Evolutionary conservation across 2,888 invertebrate species (phyloP).

Genomic region (Mesorhabditis belari): DNA sequence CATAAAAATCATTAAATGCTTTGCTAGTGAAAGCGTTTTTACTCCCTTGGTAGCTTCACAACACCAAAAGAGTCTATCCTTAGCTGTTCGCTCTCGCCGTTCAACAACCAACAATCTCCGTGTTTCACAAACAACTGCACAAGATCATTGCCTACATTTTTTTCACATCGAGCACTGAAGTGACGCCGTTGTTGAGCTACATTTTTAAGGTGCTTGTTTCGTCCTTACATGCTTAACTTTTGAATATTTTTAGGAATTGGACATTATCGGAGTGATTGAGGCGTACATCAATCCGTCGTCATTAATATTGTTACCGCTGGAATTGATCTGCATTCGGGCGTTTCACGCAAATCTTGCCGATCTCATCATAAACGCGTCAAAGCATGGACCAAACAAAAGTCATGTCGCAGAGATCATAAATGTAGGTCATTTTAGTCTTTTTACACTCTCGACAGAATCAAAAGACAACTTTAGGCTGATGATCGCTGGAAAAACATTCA

Average conservation of each 20-base stretch:
- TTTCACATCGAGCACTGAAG: slow-evolving; percentile 10
- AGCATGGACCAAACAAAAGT: neutral
- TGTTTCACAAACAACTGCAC: slow-evolving; percentile 27
- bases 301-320: neutral
- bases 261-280: slow-evolving; percentile 11
- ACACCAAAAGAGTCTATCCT: slow-evolving; percentile 3
- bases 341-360: neutral
- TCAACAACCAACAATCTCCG: slow-evolving; percentile 15
- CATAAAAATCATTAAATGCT: neutral
- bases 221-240: neutral
- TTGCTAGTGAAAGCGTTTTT: neutral
- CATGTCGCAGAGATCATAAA: neutral
- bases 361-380: neutral
- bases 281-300: slow-evolving; percentile 1
- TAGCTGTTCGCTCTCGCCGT: slow-evolving; percentile 23
- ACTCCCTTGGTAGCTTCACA: too few relatives aligned
- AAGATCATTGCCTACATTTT: slow-evolving; percentile 24
- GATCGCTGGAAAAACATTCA: neutral
- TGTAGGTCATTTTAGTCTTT: too few relatives aligned
- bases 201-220: slow-evolving; percentile 18
- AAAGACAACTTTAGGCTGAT: neutral
- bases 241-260: slow-evolving; percentile 3
- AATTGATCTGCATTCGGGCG: neutral
- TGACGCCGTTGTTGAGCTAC: slow-evolving; percentile 23
- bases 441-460: too few relatives aligned